Conservation (phyloP, 2,113 vertebrate genomes). For the Collichthys lucidus region DNA sequence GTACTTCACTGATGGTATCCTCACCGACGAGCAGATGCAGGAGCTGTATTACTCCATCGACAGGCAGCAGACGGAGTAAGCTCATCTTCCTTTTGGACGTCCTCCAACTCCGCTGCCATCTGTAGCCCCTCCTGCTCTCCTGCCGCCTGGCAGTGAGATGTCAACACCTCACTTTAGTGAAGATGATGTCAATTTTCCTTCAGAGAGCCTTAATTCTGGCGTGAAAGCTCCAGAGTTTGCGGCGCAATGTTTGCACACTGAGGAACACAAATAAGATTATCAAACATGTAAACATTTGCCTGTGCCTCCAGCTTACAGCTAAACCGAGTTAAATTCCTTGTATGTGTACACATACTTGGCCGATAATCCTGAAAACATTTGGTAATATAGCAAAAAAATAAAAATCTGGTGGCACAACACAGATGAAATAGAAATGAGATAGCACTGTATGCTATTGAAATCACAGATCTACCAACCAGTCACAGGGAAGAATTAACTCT, state of each 20-base stretch:
- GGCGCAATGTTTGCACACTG: conserved; percentile 4
- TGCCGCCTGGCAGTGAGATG: conserved; percentile 44
- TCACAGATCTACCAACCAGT: conserved; percentile 16
- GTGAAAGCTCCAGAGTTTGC: conserved; percentile 25
- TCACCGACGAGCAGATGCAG: conserved; percentile 91
- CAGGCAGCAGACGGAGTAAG: conserved; percentile 90
- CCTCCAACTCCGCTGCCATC: conserved; percentile 60
- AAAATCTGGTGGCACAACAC: background rate
- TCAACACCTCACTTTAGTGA: conserved; percentile 38
- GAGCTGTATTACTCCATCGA: conserved; percentile 94
- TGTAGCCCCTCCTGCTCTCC: conserved; percentile 57
- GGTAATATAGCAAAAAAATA: no score
- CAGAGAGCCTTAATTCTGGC: conserved; percentile 17
- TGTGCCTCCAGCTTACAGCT: background rate
- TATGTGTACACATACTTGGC: background rate
- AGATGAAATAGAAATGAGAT: conserved; percentile 5
- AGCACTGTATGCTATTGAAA: background rate
- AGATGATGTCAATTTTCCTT: conserved; percentile 53
- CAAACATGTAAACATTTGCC: conserved; percentile 27
- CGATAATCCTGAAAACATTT: background rate
- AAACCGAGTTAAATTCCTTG: background rate
- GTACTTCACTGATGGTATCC: conserved; percentile 93
- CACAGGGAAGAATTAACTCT: background rate
- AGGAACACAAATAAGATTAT: conserved; percentile 13
- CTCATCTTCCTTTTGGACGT: conserved; percentile 49